These are phyloP conservation scores for Chrysopilus asiliformis DNA, from an alignment of 2,888 invertebrate genomes.

Conservation along the genomic window DNA sequence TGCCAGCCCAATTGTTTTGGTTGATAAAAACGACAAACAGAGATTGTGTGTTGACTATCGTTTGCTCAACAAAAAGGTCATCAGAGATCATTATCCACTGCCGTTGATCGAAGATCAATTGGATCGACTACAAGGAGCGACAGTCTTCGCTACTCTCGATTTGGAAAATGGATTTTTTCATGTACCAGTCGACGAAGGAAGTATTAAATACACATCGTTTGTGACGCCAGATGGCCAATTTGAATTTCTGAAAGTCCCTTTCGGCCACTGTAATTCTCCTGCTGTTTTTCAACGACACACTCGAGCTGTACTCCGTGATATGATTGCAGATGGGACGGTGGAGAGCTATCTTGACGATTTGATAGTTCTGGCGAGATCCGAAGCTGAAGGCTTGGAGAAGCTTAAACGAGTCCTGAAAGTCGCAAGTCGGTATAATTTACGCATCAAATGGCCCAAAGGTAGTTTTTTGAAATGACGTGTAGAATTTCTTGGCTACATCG, in stretches of 20 bases:
- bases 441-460: not conserved
- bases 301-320: not conserved
- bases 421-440: not conserved
- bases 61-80: too few relatives aligned
- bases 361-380: slow-evolving; percentile 13
- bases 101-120: too few relatives aligned
- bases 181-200: slow-evolving; percentile 17
- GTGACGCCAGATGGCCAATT: slow-evolving; percentile 19
- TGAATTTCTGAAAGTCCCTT: slow-evolving; percentile 20
- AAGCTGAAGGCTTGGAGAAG: not conserved
- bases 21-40: slow-evolving; percentile 15
- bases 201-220: slow-evolving; percentile 16
- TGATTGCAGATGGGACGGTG: not conserved
- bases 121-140: too few relatives aligned
- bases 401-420: not conserved
- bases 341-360: not conserved
- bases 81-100: too few relatives aligned
- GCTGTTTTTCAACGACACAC: slow-evolving; percentile 14
- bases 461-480: not conserved
- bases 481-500: not conserved
- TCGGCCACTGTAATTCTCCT: slow-evolving; percentile 23
- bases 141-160: too few relatives aligned
- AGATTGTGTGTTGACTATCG: too few relatives aligned
- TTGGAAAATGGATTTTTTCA: too few relatives aligned
- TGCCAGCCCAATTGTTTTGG: slow-evolving; percentile 17